These are phyloP conservation scores for Piprites chloris DNA, from an alignment of 2,113 vertebrate species.

Conservation along the genomic window DNA sequence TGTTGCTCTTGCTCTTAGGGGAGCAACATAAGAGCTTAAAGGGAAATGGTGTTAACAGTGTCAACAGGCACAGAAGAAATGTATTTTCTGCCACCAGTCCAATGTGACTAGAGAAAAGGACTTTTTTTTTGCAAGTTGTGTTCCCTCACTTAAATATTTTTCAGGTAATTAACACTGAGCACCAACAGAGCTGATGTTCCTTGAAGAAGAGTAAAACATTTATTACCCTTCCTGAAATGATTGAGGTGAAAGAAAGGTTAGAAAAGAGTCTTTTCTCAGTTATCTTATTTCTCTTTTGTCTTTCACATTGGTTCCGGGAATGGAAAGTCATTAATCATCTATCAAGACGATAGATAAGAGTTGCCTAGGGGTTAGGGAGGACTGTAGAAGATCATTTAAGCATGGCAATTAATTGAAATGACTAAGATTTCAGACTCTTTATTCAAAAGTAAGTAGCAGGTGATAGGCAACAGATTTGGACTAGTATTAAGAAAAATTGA, in stretches of 20 bases:
- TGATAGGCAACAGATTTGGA: conserved; percentile 12
- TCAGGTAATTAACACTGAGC: not conserved
- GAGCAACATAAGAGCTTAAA: not conserved
- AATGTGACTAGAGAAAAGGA: not conserved
- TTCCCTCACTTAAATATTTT: not conserved
- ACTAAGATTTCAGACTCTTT: not conserved
- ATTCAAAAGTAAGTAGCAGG: conserved; percentile 19
- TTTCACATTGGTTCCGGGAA: conserved; percentile 16
- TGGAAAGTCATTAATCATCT: conserved; percentile 54
- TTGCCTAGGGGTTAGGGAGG: not conserved
- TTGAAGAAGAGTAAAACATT: conserved; percentile 1
- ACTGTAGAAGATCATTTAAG: not conserved
- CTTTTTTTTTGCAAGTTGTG: not conserved
- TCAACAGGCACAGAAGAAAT: not conserved
- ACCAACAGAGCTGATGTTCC: not conserved
- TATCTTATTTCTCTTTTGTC: conserved; percentile 20
- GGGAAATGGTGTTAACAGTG: not conserved
- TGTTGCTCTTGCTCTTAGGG: not conserved
- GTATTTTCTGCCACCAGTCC: not conserved
- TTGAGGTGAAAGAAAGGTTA: conserved; percentile 15
- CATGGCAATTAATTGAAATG: conserved; percentile 16
- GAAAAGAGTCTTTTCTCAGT: not conserved
- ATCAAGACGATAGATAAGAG: not conserved
- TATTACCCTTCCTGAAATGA: conserved; percentile 15
- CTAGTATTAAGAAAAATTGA: conserved; percentile 19